A percentile compares a stretch with the other conserved stretches of the same genome.
Evolutionary conservation across 1,140 invertebrate species (phyloP).

Genomic region (Wiebesia pumilae): DNA sequence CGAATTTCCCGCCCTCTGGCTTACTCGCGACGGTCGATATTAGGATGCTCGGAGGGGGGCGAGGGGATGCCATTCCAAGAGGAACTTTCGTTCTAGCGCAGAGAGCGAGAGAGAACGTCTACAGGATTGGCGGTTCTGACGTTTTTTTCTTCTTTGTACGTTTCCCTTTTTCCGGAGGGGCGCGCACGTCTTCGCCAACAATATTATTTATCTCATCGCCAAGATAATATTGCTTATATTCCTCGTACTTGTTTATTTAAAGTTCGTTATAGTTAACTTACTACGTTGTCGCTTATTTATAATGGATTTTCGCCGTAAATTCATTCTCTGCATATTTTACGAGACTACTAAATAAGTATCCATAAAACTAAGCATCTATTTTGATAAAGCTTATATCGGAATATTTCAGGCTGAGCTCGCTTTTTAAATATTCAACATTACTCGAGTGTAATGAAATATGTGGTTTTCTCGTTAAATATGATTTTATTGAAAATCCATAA

Average conservation of each 20-base stretch:
- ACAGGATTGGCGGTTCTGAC: conserved; percentile 29
- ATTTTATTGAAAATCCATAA: too few relatives aligned
- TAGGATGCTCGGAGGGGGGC: background rate
- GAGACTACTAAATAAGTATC: background rate
- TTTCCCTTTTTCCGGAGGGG: conserved; percentile 17
- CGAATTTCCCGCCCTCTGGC: background rate
- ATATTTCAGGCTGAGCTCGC: background rate
- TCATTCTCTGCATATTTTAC: background rate
- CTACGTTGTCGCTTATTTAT: background rate
- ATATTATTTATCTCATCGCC: background rate
- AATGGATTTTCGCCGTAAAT: background rate
- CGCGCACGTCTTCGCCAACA: background rate
- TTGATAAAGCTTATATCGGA: background rate
- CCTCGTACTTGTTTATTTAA: background rate
- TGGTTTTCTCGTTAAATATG: too few relatives aligned
- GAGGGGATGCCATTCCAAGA: background rate
- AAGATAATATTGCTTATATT: background rate
- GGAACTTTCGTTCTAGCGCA: conserved; percentile 15
- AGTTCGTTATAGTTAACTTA: conserved; percentile 6
- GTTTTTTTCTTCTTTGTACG: conserved; percentile 29
- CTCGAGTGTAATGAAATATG: background rate
- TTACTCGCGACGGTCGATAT: conserved; percentile 10
- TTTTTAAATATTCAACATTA: background rate
- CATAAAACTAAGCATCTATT: background rate
- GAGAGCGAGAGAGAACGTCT: background rate